These are phyloP conservation scores for Mesoligia furuncula DNA, from an alignment of 2,888 invertebrate species.

Conservation along the genomic window DNA sequence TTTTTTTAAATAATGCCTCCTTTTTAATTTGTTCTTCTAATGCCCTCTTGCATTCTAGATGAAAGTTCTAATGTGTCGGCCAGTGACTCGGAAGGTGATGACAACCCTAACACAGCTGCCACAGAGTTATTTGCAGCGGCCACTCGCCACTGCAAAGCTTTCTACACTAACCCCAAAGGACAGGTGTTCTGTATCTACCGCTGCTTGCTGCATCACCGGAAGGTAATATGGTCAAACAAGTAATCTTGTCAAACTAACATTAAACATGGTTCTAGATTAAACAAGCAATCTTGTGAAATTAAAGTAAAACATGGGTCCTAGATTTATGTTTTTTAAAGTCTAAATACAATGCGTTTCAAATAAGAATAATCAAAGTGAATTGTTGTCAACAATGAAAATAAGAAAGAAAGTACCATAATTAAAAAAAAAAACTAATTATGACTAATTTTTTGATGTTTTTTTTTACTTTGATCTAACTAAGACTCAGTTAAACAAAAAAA, in stretches of 20 bases:
- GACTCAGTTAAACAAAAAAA: too few species aligned
- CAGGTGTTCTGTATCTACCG: constrained; percentile 94
- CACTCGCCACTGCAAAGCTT: constrained; percentile 93
- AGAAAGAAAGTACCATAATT: too few species aligned
- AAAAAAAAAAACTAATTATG: too few species aligned
- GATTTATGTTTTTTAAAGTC: too few species aligned
- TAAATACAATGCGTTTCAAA: too few species aligned
- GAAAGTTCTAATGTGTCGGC: constrained; percentile 85
- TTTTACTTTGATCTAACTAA: too few species aligned
- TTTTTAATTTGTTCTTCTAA: background rate
- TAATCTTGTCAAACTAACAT: background rate
- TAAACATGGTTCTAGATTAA: background rate
- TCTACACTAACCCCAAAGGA: constrained; percentile 92
- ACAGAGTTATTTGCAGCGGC: constrained; percentile 87
- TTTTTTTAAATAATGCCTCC: background rate
- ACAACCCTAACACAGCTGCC: constrained; percentile 75
- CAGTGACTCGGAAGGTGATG: constrained; percentile 86
- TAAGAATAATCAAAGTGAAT: too few species aligned
- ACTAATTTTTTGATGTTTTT: too few species aligned
- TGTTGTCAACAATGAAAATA: too few species aligned
- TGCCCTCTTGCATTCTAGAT: constrained; percentile 69
- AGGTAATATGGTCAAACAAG: constrained; percentile 90
- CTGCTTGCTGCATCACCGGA: constrained; percentile 93
- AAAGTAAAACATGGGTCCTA: too few species aligned
- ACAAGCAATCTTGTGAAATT: too few species aligned